phyloP scores from a whole-genome alignment of 2,797 vertebrate species.

The Bovichtus variegatus region DNA sequence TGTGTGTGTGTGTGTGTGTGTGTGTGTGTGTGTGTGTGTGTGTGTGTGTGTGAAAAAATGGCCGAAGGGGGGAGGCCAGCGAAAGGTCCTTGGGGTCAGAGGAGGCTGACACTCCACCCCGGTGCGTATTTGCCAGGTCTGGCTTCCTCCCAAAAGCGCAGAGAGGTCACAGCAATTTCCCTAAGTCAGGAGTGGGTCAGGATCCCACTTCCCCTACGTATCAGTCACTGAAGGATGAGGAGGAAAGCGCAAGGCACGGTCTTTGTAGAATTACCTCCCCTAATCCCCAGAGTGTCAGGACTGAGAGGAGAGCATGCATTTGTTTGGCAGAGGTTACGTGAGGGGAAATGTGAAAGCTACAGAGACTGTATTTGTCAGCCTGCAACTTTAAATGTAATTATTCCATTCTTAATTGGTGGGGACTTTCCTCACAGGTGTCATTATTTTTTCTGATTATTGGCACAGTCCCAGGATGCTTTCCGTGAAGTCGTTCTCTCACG shows the following conservation, averaged over 20 bases:
- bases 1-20: too few relatives aligned
- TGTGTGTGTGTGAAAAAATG: conserved; percentile 65
- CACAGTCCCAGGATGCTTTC: conserved; percentile 52
- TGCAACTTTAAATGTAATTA: conserved; percentile 66
- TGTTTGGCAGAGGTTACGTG: conserved; percentile 62
- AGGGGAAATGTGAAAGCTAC: conserved; percentile 50
- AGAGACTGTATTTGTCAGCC: conserved; percentile 50
- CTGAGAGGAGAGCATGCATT: conserved; percentile 53
- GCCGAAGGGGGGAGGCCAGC: conserved; percentile 58
- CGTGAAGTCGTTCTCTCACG: conserved; percentile 63
- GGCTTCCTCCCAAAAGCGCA: conserved; percentile 82
- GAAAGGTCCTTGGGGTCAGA: conserved; percentile 78
- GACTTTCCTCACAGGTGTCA: conserved; percentile 69
- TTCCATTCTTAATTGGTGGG: conserved; percentile 65
- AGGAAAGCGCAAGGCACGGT: conserved; percentile 59
- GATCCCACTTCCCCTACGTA: conserved; percentile 80
- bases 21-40: conserved; percentile 24
- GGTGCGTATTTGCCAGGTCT: conserved; percentile 73
- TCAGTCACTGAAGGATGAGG: conserved; percentile 82
- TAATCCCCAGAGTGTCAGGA: conserved; percentile 68
- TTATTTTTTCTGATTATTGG: conserved; percentile 70
- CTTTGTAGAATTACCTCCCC: conserved; percentile 75
- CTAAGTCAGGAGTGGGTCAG: conserved; percentile 81
- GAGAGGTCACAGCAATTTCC: conserved; percentile 87
- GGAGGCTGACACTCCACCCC: conserved; percentile 65